phyloP scores from a whole-genome alignment of 64 coral and sea anemone genomes.

The Dendrophyllia cribrosa region DNA sequence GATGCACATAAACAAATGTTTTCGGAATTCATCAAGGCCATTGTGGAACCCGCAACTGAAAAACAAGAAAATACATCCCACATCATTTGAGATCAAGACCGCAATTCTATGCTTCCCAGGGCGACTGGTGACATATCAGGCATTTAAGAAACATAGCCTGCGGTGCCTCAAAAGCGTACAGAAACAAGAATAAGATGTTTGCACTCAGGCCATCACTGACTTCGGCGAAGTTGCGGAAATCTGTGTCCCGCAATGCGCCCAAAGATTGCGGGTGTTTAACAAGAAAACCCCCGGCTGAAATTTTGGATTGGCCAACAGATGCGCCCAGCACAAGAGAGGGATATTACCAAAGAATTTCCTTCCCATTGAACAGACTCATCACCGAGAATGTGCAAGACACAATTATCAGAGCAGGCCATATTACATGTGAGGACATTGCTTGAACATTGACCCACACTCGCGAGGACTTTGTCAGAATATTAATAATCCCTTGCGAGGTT shows the following conservation, averaged over 20 bases:
- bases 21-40: neutral
- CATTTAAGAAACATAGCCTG: constrained; percentile 23
- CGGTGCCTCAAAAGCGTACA: neutral
- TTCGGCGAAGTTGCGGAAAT: neutral
- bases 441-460: no score
- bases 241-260: neutral
- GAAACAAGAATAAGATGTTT: constrained; percentile 17
- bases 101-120: constrained; percentile 37
- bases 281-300: neutral
- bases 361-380: neutral
- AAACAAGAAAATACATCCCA: constrained; percentile 4
- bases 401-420: no score
- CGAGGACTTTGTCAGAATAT: no score
- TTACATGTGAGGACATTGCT: no score
- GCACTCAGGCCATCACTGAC: neutral
- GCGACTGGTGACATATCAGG: constrained; percentile 26
- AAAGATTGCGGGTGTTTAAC: neutral
- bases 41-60: neutral
- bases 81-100: neutral
- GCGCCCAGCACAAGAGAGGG: neutral
- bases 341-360: neutral
- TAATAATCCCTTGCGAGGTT: no score
- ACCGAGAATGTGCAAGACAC: no score
- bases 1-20: constrained; percentile 61
- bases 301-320: neutral